Evolutionary conservation across 2,888 invertebrate genomes (phyloP).

Genomic region (Apomyelois bistriatella): DNA sequence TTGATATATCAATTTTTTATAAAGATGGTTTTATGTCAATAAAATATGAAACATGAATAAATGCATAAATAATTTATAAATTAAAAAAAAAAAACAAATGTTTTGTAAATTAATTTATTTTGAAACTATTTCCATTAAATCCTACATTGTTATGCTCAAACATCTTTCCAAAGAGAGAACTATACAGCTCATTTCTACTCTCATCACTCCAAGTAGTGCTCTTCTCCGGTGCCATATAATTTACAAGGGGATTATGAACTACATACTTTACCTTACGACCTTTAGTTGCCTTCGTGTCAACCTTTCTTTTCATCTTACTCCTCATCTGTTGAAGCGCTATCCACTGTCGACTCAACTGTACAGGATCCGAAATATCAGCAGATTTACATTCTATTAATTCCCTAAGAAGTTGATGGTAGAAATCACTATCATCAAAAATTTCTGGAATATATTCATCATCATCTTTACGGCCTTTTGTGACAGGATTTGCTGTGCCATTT

Average conservation of each 20-base stretch:
- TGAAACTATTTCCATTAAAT: slow-evolving; percentile 55
- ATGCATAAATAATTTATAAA: too few relatives aligned
- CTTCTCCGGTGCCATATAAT: slow-evolving; percentile 93
- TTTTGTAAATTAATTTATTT: slow-evolving; percentile 32
- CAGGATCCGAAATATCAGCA: slow-evolving; percentile 89
- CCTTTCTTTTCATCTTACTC: slow-evolving; percentile 94
- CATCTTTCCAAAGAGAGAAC: slow-evolving; percentile 88
- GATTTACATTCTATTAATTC: slow-evolving; percentile 96
- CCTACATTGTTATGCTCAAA: slow-evolving; percentile 70
- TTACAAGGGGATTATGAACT: slow-evolving; percentile 91
- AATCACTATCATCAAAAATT: slow-evolving; percentile 98
- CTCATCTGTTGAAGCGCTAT: slow-evolving; percentile 94
- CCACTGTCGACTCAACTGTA: slow-evolving; percentile 93
- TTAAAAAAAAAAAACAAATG: not conserved
- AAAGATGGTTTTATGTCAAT: too few relatives aligned
- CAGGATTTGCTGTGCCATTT: slow-evolving; percentile 32
- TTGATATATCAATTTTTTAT: too few relatives aligned
- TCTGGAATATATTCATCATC: slow-evolving; percentile 85
- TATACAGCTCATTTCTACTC: slow-evolving; percentile 88
- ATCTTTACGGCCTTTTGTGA: slow-evolving; percentile 51
- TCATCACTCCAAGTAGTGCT: slow-evolving; percentile 86
- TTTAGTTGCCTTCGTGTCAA: slow-evolving; percentile 96
- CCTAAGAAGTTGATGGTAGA: slow-evolving; percentile 95
- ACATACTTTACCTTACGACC: slow-evolving; percentile 94
- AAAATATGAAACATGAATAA: too few relatives aligned